Evolutionary conservation across 2,888 invertebrate species (phyloP), one percentile per base, ranked within the genome.

Genomic region (Alcis repandata): DNA sequence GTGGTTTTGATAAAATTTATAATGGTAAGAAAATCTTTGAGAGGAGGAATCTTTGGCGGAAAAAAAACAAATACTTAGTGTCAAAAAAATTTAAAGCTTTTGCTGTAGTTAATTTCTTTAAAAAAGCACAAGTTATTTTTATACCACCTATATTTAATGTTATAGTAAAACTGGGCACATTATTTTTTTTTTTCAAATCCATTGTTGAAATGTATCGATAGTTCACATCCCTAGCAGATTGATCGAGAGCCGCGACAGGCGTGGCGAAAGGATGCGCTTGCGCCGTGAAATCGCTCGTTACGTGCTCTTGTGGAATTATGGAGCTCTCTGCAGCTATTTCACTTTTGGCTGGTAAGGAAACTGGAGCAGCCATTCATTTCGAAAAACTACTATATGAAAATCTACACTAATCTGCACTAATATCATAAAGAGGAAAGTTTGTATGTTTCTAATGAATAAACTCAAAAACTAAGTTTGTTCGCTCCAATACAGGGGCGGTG

Each of bases 221-320:
- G 54, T 20, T 45, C 56, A 57, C 73, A 69, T 57, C 73, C 40
- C 73, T 73, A 70, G 38, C 19, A 62, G 74, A 76, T 82, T 86
- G 88, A 88, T 88, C 86, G 85, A 87, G 85, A 77, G 83, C 79
- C 81, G 85, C 65, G 73, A 90, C 90, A 88, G 84, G 88, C 90
- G 85, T 90, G 84, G 85, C 90, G 90, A 92, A 92, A 91, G 89
- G 91, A 92, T 91, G 92, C 89, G 89, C 90, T 76, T 70, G 87
- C 80, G 80, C 85, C 87, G 88, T 90, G 90, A 89, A 92, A 92
- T 91, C 86, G 83, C 84, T 86, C 85, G 88, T 88, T 89, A 88
- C 84, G 80, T 77, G 79, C 79, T 78, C 80, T 76, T 80, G 79
- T 81, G 67, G 72, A 78, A 64, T 74, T 72, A 70, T 73, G 59